Evolutionary conservation across 2,113 vertebrate genomes (phyloP), one percentile per base, ranked within the genome.

Genomic region (Hirundichthys speculiger): DNA sequence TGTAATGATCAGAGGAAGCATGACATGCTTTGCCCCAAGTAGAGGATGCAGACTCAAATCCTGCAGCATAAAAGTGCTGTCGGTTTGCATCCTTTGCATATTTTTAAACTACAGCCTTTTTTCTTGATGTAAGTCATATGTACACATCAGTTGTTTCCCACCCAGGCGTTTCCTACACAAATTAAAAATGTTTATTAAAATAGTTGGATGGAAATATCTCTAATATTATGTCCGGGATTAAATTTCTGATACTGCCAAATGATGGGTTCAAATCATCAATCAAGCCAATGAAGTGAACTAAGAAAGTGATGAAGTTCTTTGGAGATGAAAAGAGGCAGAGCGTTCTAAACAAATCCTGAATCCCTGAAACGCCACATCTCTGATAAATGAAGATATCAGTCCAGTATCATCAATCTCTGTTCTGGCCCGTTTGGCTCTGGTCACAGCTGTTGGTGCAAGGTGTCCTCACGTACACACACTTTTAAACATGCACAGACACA

Each of bases 361-460:
- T 53, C 69, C 63, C 72, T 56, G 62, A 75, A 86, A 77, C 75
- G 74, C 82, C 70, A 69, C 70, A 62, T 82, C 77, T 66, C 71
- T 39, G 79, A 87, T 82, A 82, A 88, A 82, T 83, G 83, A 86
- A 83, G 87, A 82, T 67, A 53, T 77, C 68, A 66, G 67, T 80
- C 69, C 68, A 43, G 66, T 77, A 71, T 85, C 84, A 90, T 90
- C 86, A 75, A 90, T 90, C 87, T 90, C 77, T 59, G 56, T 74
- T 73, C 76, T 79, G 81, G 76, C 76, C 80, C 62, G 75, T 78
- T 80, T 80, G 83, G 82, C 67, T 84, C 78, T 56, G 78, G 77
- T 85, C 88, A 91, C 89, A 86, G 88, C 89, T 91, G 83, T 83
- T 69, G 22, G 72, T 86, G 59, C 80, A 67, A 67, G 75, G 38